A percentile compares a stretch with the other conserved stretches of the same genome.
These are phyloP conservation scores for Pelodytes ibericus DNA, from an alignment of 2,797 vertebrate species.

Conservation along the genomic window DNA sequence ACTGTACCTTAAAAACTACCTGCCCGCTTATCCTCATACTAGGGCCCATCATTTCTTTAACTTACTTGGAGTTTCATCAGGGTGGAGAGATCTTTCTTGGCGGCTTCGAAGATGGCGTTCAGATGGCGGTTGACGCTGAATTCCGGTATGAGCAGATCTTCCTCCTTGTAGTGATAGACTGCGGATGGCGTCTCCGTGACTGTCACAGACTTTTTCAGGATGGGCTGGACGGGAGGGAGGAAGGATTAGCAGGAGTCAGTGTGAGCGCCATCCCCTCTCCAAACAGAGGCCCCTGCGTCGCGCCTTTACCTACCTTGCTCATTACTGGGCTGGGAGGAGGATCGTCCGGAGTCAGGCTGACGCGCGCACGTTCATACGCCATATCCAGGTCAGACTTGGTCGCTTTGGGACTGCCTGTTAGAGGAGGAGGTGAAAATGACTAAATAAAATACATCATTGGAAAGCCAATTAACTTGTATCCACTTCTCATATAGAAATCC, in stretches of 20 bases:
- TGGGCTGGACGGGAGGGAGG: background rate
- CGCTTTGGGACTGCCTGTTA: constrained; percentile 54
- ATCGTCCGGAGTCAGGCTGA: constrained; percentile 72
- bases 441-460: too few relatives aligned
- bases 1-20: too few relatives aligned
- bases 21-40: too few relatives aligned
- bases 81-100: constrained; percentile 87
- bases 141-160: constrained; percentile 66
- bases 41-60: too few relatives aligned
- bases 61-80: constrained; percentile 87
- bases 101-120: constrained; percentile 82
- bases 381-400: constrained; percentile 70
- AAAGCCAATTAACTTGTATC: too few relatives aligned
- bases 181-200: constrained; percentile 80
- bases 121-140: constrained; percentile 71
- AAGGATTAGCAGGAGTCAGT: too few relatives aligned
- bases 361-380: constrained; percentile 71
- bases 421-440: background rate
- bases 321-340: constrained; percentile 64
- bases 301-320: constrained; percentile 74
- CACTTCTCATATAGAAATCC: too few relatives aligned
- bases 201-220: constrained; percentile 81
- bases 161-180: constrained; percentile 76
- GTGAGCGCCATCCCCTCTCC: too few relatives aligned
- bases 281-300: too few relatives aligned